Base-by-base conservation (phyloP, 2,113 vertebrate genomes). In the Trematomus loennbergii region DNA sequence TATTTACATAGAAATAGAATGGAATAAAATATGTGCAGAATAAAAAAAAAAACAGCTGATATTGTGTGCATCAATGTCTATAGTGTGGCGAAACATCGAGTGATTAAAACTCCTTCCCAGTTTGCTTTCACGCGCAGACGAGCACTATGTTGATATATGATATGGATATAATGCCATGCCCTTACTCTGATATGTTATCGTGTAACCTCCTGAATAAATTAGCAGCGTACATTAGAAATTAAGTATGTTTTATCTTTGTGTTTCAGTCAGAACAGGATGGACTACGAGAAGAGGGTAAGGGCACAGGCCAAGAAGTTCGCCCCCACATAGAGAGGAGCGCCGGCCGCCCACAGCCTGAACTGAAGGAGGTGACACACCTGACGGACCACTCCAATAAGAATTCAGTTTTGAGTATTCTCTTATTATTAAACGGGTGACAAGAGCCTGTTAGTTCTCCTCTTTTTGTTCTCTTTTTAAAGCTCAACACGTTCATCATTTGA, bases 271-370 rank as follows among this genome's bases (percentile, higher is more conserved):
- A 95, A 95, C 93, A 93, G 94, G 92, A 94, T 95, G 94, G 95
- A 95, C 90, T 95, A 95, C 72, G 94, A 95, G 87, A 95, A 95
- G 87, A 87, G 93, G 50, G 94, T 95, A 79, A 86, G 94, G 88
- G 93, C 94, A 33, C 94, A 95, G 90, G 95, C 94, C 91, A 95
- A 95, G 92, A 95, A 94, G 91, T 95, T 95, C 59, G 93, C 95
- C 75, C 94, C 94, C 33, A 92, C 94, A 93, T 95, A 95, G 79
- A 93, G 75, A 17, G 79, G 49, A 75, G 52, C 48, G 10, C 66
- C 7, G 53, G 55, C 69, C 86, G 43, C 22, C 80, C 83, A 63
- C 79, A 72, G 82, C 84, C 80, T 81, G 83, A 78, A 53, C 75
- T 33, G 46, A 81, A 9, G 54, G 65, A 72, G 75, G 72, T 63